Base-by-base conservation (phyloP, 2,888 invertebrate genomes). In the Diarsia dahlii region DNA sequence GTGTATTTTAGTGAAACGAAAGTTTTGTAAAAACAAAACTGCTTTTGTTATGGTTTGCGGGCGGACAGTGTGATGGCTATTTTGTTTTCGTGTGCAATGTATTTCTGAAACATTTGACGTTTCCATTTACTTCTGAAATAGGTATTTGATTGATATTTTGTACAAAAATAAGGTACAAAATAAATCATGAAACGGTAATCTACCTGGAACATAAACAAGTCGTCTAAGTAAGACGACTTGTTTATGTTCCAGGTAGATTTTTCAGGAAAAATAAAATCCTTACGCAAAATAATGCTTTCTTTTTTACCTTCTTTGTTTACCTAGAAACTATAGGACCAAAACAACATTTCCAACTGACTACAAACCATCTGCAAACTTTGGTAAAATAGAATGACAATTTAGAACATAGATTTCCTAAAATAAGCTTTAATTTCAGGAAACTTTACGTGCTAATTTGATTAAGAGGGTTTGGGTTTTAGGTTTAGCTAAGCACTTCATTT, bases 1-100 rank as follows among this genome's bases (percentile, higher is more conserved):
- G 90, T 92, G 91, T 93, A 93, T 91, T 92, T 93, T 91, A 87
- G 62, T 72, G 50, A 76, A 79, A 80, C 39, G 71, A 79, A 84
- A 74, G 64, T 84, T 84, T 80, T 64, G 67, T 76, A 64, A 70
- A 73, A 82, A 82, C 56, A 84, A 65, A 84, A 68, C 23, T 12
- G 50, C 52, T 60, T 64, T 81, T 84, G 58, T 84, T 76, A 80
- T 70, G 69, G 1, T 71, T 68, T 48, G 50, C 56, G n/a, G 0
- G 45, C 60, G 9, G 12, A 62, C 18, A 28, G 3, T 46, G 48
- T 12, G 23, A 23, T 34, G 0, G 63, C 52, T 34, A 28, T 72
- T 65, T 74, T 70, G 52, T 64, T 84, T 78, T 73, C 12, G 54
- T 46, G 12, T 45, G 20, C 45, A 70, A 62, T 70, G 52, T 46